phyloP scores from a whole-genome alignment of 2,888 invertebrate species.

The Steromphala cineraria region DNA sequence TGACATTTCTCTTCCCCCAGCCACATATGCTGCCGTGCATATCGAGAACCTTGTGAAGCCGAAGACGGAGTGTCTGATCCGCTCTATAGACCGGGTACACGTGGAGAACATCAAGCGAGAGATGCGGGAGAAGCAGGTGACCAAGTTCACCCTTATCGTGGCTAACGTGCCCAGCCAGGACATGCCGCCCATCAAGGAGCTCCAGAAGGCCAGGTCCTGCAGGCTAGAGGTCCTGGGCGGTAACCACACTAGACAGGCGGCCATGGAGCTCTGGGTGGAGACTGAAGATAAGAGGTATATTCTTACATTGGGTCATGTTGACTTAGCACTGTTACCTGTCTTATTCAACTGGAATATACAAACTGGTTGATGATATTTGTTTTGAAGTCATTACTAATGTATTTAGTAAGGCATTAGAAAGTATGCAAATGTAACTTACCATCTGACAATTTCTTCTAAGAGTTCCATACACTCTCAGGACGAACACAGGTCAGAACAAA shows the following conservation, averaged over 20 bases:
- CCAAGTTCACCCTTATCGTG: slow-evolving; percentile 6
- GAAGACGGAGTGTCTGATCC: background rate
- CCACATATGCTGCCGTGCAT: background rate
- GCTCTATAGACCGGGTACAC: background rate
- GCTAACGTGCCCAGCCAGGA: background rate
- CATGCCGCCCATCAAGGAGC: slow-evolving; percentile 13
- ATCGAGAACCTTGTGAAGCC: slow-evolving; percentile 11
- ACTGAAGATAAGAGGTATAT: slow-evolving; percentile 1
- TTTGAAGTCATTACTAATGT: too few relatives aligned
- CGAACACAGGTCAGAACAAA: too few relatives aligned
- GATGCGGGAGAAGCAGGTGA: slow-evolving; percentile 10
- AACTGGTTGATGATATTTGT: too few relatives aligned
- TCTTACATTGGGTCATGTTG: too few relatives aligned
- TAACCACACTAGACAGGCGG: slow-evolving; percentile 9
- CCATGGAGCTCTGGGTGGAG: slow-evolving; percentile 10
- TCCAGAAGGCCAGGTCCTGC: slow-evolving; percentile 4
- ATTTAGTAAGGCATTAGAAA: too few relatives aligned
- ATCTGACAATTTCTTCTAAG: too few relatives aligned
- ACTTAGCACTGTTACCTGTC: too few relatives aligned
- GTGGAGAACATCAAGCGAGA: slow-evolving; percentile 12
- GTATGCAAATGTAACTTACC: too few relatives aligned
- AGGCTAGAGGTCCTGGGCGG: background rate
- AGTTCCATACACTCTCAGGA: too few relatives aligned
- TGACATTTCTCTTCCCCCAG: background rate
- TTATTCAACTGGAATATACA: too few relatives aligned